These are phyloP conservation scores for Odobenus rosmarus DNA, from an alignment of 2,113 vertebrate species.

Conservation along the genomic window DNA sequence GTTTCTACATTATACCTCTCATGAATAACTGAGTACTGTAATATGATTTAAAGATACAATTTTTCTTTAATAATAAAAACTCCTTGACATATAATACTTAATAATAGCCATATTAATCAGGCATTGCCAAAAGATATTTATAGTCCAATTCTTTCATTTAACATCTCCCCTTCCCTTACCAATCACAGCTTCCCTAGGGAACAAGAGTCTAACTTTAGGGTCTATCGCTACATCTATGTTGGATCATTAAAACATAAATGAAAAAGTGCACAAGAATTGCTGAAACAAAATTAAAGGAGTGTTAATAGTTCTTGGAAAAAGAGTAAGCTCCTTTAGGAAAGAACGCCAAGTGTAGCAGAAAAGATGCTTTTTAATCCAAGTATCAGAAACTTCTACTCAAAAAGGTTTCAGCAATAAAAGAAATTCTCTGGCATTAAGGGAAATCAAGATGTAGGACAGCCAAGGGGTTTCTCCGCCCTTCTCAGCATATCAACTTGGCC, in stretches of 20 bases:
- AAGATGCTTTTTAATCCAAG: neutral
- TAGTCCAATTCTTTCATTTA: conserved; percentile 32
- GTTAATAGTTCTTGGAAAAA: neutral
- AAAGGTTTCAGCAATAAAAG: neutral
- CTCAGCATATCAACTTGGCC: neutral
- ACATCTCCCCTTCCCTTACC: neutral
- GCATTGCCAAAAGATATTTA: conserved; percentile 65
- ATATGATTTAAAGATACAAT: conserved; percentile 70
- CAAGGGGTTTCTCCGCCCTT: neutral
- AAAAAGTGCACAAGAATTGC: neutral
- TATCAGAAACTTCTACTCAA: neutral
- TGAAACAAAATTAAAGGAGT: conserved; percentile 19
- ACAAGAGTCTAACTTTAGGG: neutral
- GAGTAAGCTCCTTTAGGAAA: neutral
- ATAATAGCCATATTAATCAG: conserved; percentile 75
- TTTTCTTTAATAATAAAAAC: conserved; percentile 73
- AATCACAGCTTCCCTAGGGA: neutral
- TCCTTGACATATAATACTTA: conserved; percentile 68
- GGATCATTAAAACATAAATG: neutral
- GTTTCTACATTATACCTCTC: conserved; percentile 65
- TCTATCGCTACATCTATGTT: neutral
- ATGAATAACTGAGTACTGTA: conserved; percentile 68
- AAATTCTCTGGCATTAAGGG: neutral
- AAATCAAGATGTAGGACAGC: neutral
- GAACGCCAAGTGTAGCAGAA: neutral